Conservation (phyloP, 2,113 vertebrate species). For the Larimichthys crocea region DNA sequence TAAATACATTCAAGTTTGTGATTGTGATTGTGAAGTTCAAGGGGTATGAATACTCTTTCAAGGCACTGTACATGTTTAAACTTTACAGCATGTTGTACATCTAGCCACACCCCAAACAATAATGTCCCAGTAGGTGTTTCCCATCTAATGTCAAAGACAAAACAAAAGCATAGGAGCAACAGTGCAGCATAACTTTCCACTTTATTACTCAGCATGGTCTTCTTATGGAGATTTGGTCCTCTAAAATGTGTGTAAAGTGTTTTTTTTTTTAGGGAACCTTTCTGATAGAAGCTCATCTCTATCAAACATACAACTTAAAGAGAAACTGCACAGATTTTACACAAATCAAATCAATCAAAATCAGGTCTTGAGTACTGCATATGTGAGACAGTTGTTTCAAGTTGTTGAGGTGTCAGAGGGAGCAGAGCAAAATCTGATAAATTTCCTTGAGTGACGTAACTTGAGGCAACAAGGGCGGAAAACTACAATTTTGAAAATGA, state of each 20-base stretch:
- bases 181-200: not conserved
- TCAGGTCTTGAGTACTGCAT: too few relatives aligned
- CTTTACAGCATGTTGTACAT: not conserved
- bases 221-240: too few relatives aligned
- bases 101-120: not conserved
- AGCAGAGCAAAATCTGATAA: too few relatives aligned
- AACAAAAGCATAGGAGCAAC: not conserved
- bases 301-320: not conserved
- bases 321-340: not conserved
- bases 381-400: too few relatives aligned
- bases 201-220: not conserved
- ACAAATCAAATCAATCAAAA: too few relatives aligned
- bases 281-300: not conserved
- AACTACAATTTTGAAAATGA: too few relatives aligned
- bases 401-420: not conserved
- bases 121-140: constrained; percentile 14
- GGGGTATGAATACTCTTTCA: too few relatives aligned
- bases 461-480: too few relatives aligned
- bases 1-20: too few relatives aligned
- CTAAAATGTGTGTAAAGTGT: not conserved
- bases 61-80: not conserved
- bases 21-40: too few relatives aligned
- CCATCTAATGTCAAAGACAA: not conserved
- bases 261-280: not conserved
- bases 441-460: too few relatives aligned